Percentiles rank a stretch among this genome's conserved stretches.
These are phyloP conservation scores for Ochropacha duplaris DNA, from an alignment of 2,888 invertebrate genomes.

Conservation along the genomic window DNA sequence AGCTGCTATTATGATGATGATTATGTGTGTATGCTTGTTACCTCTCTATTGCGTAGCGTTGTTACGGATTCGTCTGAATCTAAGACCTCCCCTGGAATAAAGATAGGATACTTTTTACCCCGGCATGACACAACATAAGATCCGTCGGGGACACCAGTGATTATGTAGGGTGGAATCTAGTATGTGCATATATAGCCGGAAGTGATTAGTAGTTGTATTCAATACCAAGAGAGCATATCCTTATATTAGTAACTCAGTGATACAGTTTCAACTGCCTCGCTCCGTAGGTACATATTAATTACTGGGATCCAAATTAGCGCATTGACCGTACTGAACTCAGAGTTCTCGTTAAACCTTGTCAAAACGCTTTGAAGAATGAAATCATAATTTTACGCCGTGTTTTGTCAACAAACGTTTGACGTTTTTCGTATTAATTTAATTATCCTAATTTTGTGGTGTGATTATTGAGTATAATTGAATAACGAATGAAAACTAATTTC, in stretches of 20 bases:
- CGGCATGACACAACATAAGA: no score
- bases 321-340: conserved; percentile 53
- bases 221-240: background rate
- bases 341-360: conserved; percentile 53
- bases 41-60: no score
- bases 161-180: no score
- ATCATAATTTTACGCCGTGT: conserved; percentile 39
- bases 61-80: no score
- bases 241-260: conserved; percentile 1
- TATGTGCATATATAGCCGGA: no score
- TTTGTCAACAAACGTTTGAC: conserved; percentile 17
- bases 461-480: conserved; percentile 2
- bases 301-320: conserved; percentile 72
- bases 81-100: no score
- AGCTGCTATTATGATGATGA: no score
- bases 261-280: conserved; percentile 21
- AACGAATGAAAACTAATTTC: background rate
- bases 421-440: conserved; percentile 12
- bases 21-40: no score
- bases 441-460: background rate
- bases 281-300: conserved; percentile 66
- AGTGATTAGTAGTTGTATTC: background rate
- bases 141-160: no score
- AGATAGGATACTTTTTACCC: no score
- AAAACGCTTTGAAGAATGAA: conserved; percentile 48